Conservation (phyloP, 2,888 invertebrate species). For the Linnaemya vulpina region DNA sequence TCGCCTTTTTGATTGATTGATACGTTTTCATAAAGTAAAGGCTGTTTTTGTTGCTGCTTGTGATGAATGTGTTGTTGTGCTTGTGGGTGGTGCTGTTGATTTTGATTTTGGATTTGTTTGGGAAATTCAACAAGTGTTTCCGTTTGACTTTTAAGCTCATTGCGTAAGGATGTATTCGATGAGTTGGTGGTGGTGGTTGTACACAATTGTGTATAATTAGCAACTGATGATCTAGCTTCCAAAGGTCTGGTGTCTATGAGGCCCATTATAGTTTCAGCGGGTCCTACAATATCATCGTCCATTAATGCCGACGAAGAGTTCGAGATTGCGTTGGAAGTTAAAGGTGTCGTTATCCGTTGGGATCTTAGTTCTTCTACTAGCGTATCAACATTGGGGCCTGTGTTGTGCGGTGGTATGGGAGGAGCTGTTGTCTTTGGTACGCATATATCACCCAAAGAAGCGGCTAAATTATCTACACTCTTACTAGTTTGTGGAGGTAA, state of each 20-base stretch:
- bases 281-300: conserved; percentile 85
- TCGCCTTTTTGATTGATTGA: conserved; percentile 83
- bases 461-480: conserved; percentile 80
- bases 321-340: conserved; percentile 52
- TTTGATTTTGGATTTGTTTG: conserved; percentile 29
- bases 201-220: conserved; percentile 78
- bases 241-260: conserved; percentile 86
- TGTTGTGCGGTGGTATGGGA: conserved; percentile 82
- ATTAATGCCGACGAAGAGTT: conserved; percentile 74
- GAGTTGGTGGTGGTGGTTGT: conserved; percentile 77
- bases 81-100: conserved; percentile 56
- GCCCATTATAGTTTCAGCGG: conserved; percentile 89
- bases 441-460: conserved; percentile 76
- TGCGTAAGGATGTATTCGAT: conserved; percentile 54
- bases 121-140: conserved; percentile 40
- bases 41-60: conserved; percentile 75
- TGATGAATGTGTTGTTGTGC: conserved; percentile 67
- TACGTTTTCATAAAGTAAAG: conserved; percentile 83
- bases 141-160: conserved; percentile 59
- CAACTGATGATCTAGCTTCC: conserved; percentile 80
- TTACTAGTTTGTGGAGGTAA: conserved; percentile 72
- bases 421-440: conserved; percentile 82
- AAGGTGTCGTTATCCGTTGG: conserved; percentile 76
- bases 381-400: conserved; percentile 76
- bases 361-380: conserved; percentile 80